Evolutionary conservation across 2,888 invertebrate species (phyloP).

Genomic region (Lissocephala sabroskyi): DNA sequence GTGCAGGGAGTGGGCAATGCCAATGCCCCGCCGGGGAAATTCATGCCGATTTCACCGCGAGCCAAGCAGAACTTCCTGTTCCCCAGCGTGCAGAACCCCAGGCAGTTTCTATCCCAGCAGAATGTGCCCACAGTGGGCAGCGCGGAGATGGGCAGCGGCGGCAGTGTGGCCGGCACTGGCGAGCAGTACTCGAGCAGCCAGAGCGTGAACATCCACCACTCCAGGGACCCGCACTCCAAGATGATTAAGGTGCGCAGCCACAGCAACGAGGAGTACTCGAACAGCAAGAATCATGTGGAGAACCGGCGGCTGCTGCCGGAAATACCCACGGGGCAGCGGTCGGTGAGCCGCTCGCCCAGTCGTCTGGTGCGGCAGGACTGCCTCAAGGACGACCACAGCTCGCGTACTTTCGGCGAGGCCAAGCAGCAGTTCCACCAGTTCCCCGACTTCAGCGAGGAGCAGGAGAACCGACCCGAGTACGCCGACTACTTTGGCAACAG

Average conservation of each 20-base stretch:
- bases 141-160: slow-evolving; percentile 52
- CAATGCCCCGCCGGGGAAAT: slow-evolving; percentile 54
- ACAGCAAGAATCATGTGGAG: slow-evolving; percentile 59
- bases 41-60: slow-evolving; percentile 70
- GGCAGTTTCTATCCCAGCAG: slow-evolving; percentile 71
- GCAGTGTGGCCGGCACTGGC: slow-evolving; percentile 39
- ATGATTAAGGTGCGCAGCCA: slow-evolving; percentile 72
- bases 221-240: slow-evolving; percentile 67
- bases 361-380: slow-evolving; percentile 70
- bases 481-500: slow-evolving; percentile 67
- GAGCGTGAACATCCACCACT: slow-evolving; percentile 68
- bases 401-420: slow-evolving; percentile 69
- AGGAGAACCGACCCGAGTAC: slow-evolving; percentile 59
- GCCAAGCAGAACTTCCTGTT: slow-evolving; percentile 71
- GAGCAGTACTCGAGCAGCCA: slow-evolving; percentile 70
- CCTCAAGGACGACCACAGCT: slow-evolving; percentile 66
- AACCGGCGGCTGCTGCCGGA: slow-evolving; percentile 68
- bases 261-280: slow-evolving; percentile 71
- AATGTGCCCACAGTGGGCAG: slow-evolving; percentile 69
- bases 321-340: slow-evolving; percentile 58
- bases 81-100: slow-evolving; percentile 67
- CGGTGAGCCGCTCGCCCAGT: slow-evolving; percentile 63
- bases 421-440: slow-evolving; percentile 69
- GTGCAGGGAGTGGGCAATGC: slow-evolving; percentile 35
- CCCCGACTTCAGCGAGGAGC: slow-evolving; percentile 66